These are phyloP conservation scores for Formica selysi DNA, from an alignment of 1,140 invertebrate species.

Conservation along the genomic window DNA sequence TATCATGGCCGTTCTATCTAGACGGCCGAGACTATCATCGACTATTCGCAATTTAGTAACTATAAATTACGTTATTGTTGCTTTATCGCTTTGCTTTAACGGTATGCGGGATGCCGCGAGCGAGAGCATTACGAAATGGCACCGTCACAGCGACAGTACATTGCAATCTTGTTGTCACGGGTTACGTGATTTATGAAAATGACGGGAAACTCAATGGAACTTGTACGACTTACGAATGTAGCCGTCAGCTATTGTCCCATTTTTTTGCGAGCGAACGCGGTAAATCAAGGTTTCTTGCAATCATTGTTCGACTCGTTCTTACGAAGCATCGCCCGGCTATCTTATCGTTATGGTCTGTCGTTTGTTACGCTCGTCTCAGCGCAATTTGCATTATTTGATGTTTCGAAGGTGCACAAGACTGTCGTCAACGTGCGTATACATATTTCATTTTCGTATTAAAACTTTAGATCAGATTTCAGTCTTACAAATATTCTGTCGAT, in stretches of 20 bases:
- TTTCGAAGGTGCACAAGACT: not conserved
- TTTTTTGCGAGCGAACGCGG: slow-evolving; percentile 18
- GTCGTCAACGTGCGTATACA: not conserved
- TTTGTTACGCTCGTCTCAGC: slow-evolving; percentile 22
- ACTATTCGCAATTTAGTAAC: slow-evolving; percentile 18
- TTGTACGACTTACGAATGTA: slow-evolving; percentile 36
- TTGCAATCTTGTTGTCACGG: slow-evolving; percentile 54
- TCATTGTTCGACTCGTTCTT: slow-evolving; percentile 11
- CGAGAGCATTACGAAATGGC: slow-evolving; percentile 26
- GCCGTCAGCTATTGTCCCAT: slow-evolving; percentile 34
- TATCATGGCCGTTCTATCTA: not conserved
- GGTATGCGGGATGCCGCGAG: slow-evolving; percentile 45
- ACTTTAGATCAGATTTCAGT: not conserved
- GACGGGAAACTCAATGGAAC: slow-evolving; percentile 42
- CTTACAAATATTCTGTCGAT: not conserved
- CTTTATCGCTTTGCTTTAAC: slow-evolving; percentile 34
- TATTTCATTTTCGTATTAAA: not conserved
- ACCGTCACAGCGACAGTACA: slow-evolving; percentile 17
- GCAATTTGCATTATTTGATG: slow-evolving; percentile 18
- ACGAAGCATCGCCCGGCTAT: slow-evolving; percentile 29
- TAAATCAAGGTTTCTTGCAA: slow-evolving; percentile 53
- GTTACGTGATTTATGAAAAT: slow-evolving; percentile 57
- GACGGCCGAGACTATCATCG: not conserved
- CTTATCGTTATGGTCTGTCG: not conserved
- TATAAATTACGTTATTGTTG: slow-evolving; percentile 31